Evolutionary conservation across 2,888 invertebrate species (phyloP), one percentile per base, ranked within the genome.

Genomic region (Drosophila setosimentum): DNA sequence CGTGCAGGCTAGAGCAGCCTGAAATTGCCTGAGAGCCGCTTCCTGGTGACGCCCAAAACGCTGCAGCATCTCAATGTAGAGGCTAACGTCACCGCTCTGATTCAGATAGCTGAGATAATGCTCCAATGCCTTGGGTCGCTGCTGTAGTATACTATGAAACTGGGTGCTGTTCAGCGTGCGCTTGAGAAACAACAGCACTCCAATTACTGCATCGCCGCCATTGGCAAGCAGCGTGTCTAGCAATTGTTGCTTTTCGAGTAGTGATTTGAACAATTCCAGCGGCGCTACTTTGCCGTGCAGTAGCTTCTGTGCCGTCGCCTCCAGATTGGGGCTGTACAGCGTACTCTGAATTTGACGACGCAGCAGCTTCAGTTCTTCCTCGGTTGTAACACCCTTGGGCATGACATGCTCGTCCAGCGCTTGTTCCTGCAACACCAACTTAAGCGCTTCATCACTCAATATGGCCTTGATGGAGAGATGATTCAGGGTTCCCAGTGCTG

Each of bases 61-160:
- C 82, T 96, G 95, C n/a, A 97, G 93, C 63, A 96, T 92, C 92
- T 96, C 96, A 3, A 95, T 95, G 21, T 83, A 80, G 32, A 59
- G 50, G 53, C 68, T 61, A 1, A 85, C 32, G 16, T 83, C 77
- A 35, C 95, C 94, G 75, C 95, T 95, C 73, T 96, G 94, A 79
- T 95, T 95, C n/a, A 97, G 92, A 91, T 96, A 96, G 82, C 96
- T 95, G 13, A 96, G 94, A 90, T 97, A 97, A 82, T 96, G 96
- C 75, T 95, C 94, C 13, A 97, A 94, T 0, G 97, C 97, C 6
- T 95, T 93, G 2, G 96, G 95, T 67, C 96, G 94, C n/a, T 95
- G 94, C 0, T 95, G 93, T 1, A 98, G 92, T 53, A 97, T 93
- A 82, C 95, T 95, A 72, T 96, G 95, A 37, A 97, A 96, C 50